These are phyloP conservation scores for Pomacea canaliculata DNA, from an alignment of 2,888 invertebrate genomes.

Conservation along the genomic window DNA sequence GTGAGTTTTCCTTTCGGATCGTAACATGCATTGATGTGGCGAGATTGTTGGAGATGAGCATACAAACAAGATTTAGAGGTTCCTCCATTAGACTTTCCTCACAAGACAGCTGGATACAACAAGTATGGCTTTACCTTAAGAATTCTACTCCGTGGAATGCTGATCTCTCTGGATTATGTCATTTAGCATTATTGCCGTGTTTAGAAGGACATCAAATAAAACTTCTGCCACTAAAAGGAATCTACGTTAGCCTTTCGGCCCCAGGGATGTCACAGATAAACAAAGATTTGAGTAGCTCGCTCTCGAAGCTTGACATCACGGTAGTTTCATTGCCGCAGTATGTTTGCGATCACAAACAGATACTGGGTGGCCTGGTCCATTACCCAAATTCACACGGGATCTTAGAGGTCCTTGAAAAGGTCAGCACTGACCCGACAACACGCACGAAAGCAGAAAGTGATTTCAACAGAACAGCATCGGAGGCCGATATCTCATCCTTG, in stretches of 20 bases:
- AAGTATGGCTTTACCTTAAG: slow-evolving; percentile 11
- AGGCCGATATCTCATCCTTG: slow-evolving; percentile 15
- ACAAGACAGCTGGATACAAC: slow-evolving; percentile 6
- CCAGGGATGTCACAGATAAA: slow-evolving; percentile 12
- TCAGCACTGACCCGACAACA: neutral
- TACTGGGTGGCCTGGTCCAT: slow-evolving; percentile 23
- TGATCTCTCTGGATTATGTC: neutral
- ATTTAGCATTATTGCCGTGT: slow-evolving; percentile 3
- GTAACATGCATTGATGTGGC: neutral
- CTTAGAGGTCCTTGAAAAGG: slow-evolving; percentile 9
- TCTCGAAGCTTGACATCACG: slow-evolving; percentile 9
- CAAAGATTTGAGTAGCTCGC: neutral
- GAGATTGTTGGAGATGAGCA: slow-evolving; percentile 1
- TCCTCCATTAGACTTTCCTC: neutral
- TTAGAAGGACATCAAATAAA: neutral
- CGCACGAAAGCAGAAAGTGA: neutral
- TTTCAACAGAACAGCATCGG: slow-evolving; percentile 21
- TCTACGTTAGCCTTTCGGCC: neutral
- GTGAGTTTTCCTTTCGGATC: neutral
- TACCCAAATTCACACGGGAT: slow-evolving; percentile 26
- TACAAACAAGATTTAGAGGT: slow-evolving; percentile 3
- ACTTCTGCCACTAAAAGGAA: slow-evolving; percentile 35
- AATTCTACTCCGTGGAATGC: neutral
- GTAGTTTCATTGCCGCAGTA: slow-evolving; percentile 20
- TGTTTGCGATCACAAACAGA: slow-evolving; percentile 5